phyloP scores from a whole-genome alignment of 2,113 vertebrate species.

The Coryphaenoides rupestris region DNA sequence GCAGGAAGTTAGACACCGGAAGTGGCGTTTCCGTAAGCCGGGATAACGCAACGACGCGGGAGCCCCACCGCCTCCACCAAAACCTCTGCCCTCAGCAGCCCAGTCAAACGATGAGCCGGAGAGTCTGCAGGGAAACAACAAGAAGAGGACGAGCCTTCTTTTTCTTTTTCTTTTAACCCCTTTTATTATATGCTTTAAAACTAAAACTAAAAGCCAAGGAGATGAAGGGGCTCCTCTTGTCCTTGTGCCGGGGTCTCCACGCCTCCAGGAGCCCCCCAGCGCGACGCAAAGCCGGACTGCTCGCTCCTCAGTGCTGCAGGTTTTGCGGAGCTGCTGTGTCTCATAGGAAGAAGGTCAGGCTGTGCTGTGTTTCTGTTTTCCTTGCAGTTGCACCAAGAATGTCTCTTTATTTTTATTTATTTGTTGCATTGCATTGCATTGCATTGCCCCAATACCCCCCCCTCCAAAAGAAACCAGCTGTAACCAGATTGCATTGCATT shows the following conservation, averaged over 20 bases:
- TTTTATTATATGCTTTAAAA: neutral
- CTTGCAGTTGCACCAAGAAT: no score
- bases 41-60: no score
- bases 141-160: neutral
- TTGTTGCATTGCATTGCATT: no score
- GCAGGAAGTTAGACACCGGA: no score
- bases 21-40: no score
- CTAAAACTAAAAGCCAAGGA: conserved; percentile 32
- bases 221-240: conserved; percentile 62
- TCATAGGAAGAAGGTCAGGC: conserved; percentile 47
- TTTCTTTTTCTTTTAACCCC: no score
- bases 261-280: conserved; percentile 50
- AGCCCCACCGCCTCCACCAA: no score
- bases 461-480: no score
- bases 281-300: conserved; percentile 43
- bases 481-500: no score
- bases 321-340: conserved; percentile 65
- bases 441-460: no score
- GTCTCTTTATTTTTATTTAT: no score
- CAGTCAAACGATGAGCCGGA: conserved; percentile 34
- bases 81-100: no score
- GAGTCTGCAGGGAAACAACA: conserved; percentile 5
- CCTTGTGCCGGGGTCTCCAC: conserved; percentile 49
- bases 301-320: conserved; percentile 62
- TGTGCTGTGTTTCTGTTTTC: neutral